phyloP scores from a whole-genome alignment of 2,888 invertebrate species.

The Acanthoscelides obtectus region DNA sequence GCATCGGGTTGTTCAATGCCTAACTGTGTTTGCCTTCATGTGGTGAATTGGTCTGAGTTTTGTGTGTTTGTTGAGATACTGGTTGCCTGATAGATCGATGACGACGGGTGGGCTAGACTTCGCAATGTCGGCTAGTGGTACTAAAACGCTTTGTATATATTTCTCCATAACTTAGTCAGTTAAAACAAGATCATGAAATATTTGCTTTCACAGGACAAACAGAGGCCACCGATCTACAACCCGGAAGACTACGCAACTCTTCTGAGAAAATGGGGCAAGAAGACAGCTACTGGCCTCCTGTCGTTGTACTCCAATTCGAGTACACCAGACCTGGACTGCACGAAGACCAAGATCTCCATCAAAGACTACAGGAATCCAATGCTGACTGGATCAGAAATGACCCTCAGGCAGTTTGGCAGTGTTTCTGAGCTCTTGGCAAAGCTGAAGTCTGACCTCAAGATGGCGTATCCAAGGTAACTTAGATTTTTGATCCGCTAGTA shows the following conservation, averaged over 20 bases:
- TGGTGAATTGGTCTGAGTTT: no score
- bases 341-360: slow-evolving; percentile 31
- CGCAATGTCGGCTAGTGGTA: no score
- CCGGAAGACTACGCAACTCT: slow-evolving; percentile 83
- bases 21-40: no score
- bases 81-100: no score
- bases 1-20: no score
- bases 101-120: no score
- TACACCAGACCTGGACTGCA: slow-evolving; percentile 34
- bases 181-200: background rate
- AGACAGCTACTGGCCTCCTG: slow-evolving; percentile 48
- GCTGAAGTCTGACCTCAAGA: slow-evolving; percentile 76
- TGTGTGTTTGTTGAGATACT: no score
- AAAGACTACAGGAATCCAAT: slow-evolving; percentile 61
- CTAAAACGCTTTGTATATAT: background rate
- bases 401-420: slow-evolving; percentile 78
- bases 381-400: slow-evolving; percentile 77
- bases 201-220: slow-evolving; percentile 60
- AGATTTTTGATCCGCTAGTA: no score
- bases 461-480: slow-evolving; percentile 85
- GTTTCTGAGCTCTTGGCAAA: slow-evolving; percentile 85
- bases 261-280: slow-evolving; percentile 74
- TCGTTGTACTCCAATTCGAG: slow-evolving; percentile 36
- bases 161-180: background rate
- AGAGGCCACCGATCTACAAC: slow-evolving; percentile 84